A percentile compares a stretch with the other conserved stretches of the same genome.
These are phyloP conservation scores for Melinaea menophilus DNA, from an alignment of 2,888 invertebrate genomes.

Conservation along the genomic window DNA sequence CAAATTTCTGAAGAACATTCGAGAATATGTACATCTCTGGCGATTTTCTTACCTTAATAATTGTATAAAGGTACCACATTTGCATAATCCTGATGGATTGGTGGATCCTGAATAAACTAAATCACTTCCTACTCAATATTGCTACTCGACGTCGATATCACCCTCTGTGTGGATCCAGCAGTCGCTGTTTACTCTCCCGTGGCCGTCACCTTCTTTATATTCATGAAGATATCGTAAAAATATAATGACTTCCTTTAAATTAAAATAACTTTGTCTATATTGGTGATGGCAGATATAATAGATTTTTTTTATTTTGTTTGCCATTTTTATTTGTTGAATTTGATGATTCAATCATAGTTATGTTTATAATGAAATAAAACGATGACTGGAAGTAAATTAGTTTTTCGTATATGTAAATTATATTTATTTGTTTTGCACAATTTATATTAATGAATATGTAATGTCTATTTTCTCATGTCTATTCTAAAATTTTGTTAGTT, in stretches of 20 bases:
- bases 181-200: constrained; percentile 28
- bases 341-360: too few relatives aligned
- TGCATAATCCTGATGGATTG: constrained; percentile 29
- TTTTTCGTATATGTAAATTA: too few relatives aligned
- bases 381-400: too few relatives aligned
- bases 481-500: too few relatives aligned
- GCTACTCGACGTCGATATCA: constrained; percentile 27
- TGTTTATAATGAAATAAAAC: too few relatives aligned
- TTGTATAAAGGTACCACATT: constrained; percentile 17
- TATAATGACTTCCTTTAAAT: constrained; percentile 25
- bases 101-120: constrained; percentile 38
- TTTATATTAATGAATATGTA: too few relatives aligned
- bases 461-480: too few relatives aligned
- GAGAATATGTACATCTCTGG: neutral
- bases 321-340: too few relatives aligned
- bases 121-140: constrained; percentile 32
- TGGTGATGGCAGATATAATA: neutral
- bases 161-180: constrained; percentile 34
- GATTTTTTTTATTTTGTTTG: neutral
- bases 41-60: constrained; percentile 2
- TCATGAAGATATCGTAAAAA: constrained; percentile 32
- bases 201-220: constrained; percentile 33
- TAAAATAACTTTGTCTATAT: constrained; percentile 7
- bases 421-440: too few relatives aligned
- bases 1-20: neutral